Evolutionary conservation across 2,113 vertebrate genomes (phyloP), one percentile per base, ranked within the genome.

Genomic region (Mastomys coucha): DNA sequence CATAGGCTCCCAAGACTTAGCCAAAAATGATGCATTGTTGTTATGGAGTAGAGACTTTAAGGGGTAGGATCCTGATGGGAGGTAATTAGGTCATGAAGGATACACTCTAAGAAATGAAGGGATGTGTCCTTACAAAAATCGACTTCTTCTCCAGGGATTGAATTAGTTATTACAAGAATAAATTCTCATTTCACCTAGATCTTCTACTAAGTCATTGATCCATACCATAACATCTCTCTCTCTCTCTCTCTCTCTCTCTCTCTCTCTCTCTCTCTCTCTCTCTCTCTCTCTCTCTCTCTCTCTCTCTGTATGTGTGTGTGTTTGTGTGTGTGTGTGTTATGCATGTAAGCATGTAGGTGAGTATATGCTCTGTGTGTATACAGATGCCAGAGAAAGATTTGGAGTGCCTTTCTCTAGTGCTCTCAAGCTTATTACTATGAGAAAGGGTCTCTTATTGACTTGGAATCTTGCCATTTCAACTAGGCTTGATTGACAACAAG

Each of bases 11-110:
- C 11, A 26, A 42, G 17, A 36, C 12, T 56, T 49, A 60, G 10
- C 28, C 3, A 1, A 49, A 16, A 56, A 16, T 20, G 10, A 6
- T 1, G 1, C 36, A 45, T 22, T 24, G 16, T 3, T 33, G 10
- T 65, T 42, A 5, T 3, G 7, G 49, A 24, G 10, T 1, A 22
- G 58, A 53, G 3, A 39, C 36, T 33, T 53, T 31, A 33, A 67
- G 36, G 13, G 1, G 2, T 42, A 4, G 19, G n/a, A 7, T 26
- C 17, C n/a, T 58, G 5, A 22, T 36, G 19, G 20, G 10, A 69
- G 13, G 5, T 33, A 16, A 70, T 16, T 7, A 53, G n/a, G 28
- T 45, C 33, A 73, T 9, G 1, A 22, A 24, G 33, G 33, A 16
- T 16, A 3, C 24, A 56, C 13, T 39, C 22, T 53, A 60, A 67